Percentiles rank a stretch among this genome's conserved stretches.
phyloP scores from a whole-genome alignment of 2,113 vertebrate species.

The Alaudala cheleensis region DNA sequence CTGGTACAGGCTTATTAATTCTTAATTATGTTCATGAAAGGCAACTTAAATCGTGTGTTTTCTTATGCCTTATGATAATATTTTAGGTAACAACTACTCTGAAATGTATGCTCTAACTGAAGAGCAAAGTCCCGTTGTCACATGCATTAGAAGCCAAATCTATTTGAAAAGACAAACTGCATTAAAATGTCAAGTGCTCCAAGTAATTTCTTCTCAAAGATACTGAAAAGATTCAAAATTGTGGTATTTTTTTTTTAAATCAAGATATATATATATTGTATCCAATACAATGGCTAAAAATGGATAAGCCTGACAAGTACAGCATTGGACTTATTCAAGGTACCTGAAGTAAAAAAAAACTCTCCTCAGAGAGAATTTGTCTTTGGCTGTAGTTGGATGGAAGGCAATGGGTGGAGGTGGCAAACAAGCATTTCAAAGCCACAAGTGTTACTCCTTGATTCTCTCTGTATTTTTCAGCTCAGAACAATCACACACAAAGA shows the following conservation, averaged over 20 bases:
- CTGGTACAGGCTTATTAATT: slow-evolving; percentile 84
- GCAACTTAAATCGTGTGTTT: slow-evolving; percentile 85
- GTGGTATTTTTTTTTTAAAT: slow-evolving; percentile 60
- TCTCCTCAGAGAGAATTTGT: not conserved
- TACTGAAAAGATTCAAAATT: slow-evolving; percentile 68
- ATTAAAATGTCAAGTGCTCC: slow-evolving; percentile 75
- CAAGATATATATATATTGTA: slow-evolving; percentile 4
- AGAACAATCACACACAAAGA: not conserved
- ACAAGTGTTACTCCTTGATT: slow-evolving; percentile 5
- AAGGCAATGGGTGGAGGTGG: not conserved
- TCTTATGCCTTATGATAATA: slow-evolving; percentile 84
- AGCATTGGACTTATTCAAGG: not conserved
- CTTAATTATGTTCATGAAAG: slow-evolving; percentile 89
- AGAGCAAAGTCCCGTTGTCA: slow-evolving; percentile 76
- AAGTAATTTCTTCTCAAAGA: slow-evolving; percentile 72
- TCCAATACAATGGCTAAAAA: slow-evolving; percentile 31
- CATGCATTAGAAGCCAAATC: slow-evolving; percentile 77
- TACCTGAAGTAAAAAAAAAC: not conserved
- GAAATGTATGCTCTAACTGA: slow-evolving; percentile 80
- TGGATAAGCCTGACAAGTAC: not conserved
- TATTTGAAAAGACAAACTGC: slow-evolving; percentile 79
- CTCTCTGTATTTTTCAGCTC: slow-evolving; percentile 38
- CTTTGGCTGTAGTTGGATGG: not conserved
- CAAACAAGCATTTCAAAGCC: slow-evolving; percentile 2
- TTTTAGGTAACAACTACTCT: slow-evolving; percentile 84